Percentiles rank a stretch among this genome's conserved stretches.
Evolutionary conservation across 2,888 invertebrate genomes (phyloP).

Genomic region (Dicyrtoma fusca): DNA sequence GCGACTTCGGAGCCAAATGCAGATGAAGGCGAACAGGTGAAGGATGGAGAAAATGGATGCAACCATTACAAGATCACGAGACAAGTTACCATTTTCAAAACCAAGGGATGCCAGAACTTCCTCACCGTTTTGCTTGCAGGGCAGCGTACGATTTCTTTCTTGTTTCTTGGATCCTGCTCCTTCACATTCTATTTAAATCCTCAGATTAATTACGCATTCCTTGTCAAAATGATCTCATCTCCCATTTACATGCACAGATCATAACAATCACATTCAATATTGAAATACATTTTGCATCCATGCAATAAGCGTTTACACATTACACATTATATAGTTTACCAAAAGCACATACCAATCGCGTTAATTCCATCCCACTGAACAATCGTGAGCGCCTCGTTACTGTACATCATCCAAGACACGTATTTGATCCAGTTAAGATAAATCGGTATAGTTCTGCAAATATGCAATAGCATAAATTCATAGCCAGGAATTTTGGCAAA

Average conservation of each 20-base stretch:
- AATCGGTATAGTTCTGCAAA: slow-evolving; percentile 69
- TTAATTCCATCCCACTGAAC: slow-evolving; percentile 77
- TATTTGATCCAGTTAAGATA: slow-evolving; percentile 77
- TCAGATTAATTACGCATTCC: too few species aligned
- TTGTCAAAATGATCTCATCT: too few species aligned
- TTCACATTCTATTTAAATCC: slow-evolving; percentile 11
- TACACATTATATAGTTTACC: too few species aligned
- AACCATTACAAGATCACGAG: background rate
- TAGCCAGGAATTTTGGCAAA: too few species aligned
- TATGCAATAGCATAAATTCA: too few species aligned
- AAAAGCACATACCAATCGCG: slow-evolving; percentile 71
- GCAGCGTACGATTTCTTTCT: background rate
- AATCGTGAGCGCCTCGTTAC: slow-evolving; percentile 80
- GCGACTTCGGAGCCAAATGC: slow-evolving; percentile 16
- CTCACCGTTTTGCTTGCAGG: slow-evolving; percentile 13
- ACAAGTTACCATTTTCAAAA: slow-evolving; percentile 15
- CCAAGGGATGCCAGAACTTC: slow-evolving; percentile 5
- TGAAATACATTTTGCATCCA: too few species aligned
- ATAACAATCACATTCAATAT: too few species aligned
- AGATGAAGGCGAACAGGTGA: slow-evolving; percentile 18
- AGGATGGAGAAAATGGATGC: background rate
- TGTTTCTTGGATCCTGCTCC: too few species aligned
- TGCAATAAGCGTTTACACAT: too few species aligned
- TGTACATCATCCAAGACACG: slow-evolving; percentile 83
- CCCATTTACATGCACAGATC: too few species aligned